Evolutionary conservation across 1,140 invertebrate species (phyloP), one percentile per base, ranked within the genome.

Genomic region (Eumeta japonica): DNA sequence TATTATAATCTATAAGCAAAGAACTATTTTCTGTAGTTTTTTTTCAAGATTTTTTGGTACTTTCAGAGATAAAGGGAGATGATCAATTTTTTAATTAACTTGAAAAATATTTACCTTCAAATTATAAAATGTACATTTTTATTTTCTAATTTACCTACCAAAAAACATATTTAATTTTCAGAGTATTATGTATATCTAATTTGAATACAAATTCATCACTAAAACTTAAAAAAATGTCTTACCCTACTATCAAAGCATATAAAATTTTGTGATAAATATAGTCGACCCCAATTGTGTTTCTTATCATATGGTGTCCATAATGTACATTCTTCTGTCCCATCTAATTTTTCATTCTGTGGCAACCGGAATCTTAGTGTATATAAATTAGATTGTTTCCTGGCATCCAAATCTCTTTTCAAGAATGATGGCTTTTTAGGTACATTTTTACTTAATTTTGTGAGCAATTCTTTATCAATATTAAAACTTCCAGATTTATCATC

Each of bases 271-370:
- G 94, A 98, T 15, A 99, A 70, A 73, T 89, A 98, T 45, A 98
- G 79, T 48, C 85, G 83, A n/a, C 96, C 96, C 74, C 83, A 83
- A 36, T 92, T 88, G 56, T 93, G 85, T 48, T 84, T 83, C 59
- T 96, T 96, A 59, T 95, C 91, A 55, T 94, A 98, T 0, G 94
- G 94, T n/a, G 94, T 96, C 87, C 91, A 94, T 13, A 98, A 71
- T 2, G 87, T 86, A 61, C 90, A 93, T 54, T 91, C 87, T 20
- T 90, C 88, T 43, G 86, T 87, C 0, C 96, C 95, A 76, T 98
- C 95, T 19, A 98, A 76, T 71, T 94, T 96, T 74, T 97, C 95
- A 15, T 67, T 76, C 28, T 84, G 79, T 1, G 94, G 94, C 40
- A 98, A 79, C 40, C 91, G 81, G 62, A 97, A 98, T 41, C 86